Percentiles rank a stretch among this genome's conserved stretches.
Conservation (phyloP, 1,140 invertebrate genomes). For the Drosophila grimshawi region DNA sequence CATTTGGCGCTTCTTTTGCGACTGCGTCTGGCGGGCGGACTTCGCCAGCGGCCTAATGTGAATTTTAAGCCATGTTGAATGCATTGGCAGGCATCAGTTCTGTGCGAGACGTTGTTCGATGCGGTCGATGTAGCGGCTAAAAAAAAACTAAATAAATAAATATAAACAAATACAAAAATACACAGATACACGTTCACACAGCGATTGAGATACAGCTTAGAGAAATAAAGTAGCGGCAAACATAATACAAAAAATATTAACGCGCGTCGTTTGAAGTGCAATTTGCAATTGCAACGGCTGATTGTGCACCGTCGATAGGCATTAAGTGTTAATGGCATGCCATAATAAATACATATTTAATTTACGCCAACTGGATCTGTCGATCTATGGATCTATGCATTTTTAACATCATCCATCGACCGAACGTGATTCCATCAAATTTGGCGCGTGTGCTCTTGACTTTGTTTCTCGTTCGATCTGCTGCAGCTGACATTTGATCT, state of each 20-base stretch:
- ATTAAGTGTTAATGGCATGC: constrained; percentile 49
- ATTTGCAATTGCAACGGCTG: constrained; percentile 15
- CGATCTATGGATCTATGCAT: constrained; percentile 14
- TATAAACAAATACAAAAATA: constrained; percentile 11
- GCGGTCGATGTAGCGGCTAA: constrained; percentile 58
- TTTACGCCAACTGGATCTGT: constrained; percentile 37
- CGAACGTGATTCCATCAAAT: constrained; percentile 59
- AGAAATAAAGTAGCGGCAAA: not conserved
- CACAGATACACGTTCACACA: constrained; percentile 4
- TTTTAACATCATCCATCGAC: not conserved
- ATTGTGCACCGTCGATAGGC: constrained; percentile 35
- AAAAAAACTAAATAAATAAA: constrained; percentile 9
- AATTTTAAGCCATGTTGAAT: constrained; percentile 76
- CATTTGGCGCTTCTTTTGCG: constrained; percentile 68
- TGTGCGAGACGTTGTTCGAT: constrained; percentile 60
- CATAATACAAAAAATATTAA: constrained; percentile 16
- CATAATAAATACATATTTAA: constrained; percentile 50
- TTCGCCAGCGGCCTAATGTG: constrained; percentile 68
- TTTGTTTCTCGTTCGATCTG: constrained; percentile 56
- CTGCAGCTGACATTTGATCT: constrained; percentile 73
- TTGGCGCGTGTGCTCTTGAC: constrained; percentile 75
- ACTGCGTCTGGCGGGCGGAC: constrained; percentile 42
- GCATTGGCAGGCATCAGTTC: constrained; percentile 74
- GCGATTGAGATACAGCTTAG: constrained; percentile 23
- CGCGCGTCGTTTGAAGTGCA: constrained; percentile 38